Percentiles rank a stretch among this genome's conserved stretches.
Conservation (phyloP, 2,797 vertebrate genomes). For the Euthynnus affinis region DNA sequence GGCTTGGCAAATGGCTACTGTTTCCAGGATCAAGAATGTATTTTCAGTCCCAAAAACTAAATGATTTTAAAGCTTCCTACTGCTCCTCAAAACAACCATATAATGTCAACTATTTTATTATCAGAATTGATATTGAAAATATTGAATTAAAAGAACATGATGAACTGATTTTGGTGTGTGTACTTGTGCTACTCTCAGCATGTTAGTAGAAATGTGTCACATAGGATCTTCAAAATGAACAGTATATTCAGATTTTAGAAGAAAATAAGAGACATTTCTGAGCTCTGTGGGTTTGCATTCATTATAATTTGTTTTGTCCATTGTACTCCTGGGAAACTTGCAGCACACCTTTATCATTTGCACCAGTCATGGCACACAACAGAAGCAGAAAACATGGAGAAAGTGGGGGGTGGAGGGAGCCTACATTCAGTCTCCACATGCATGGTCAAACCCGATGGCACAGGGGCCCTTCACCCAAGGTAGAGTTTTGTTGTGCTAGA, state of each 20-base stretch:
- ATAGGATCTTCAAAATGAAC: neutral
- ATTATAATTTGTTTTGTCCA: neutral
- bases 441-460: conserved; percentile 30
- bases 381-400: conserved; percentile 31
- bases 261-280: neutral
- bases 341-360: conserved; percentile 15
- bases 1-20: too few relatives aligned
- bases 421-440: conserved; percentile 37
- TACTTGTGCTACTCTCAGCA: neutral
- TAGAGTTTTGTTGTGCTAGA: conserved; percentile 58
- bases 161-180: neutral
- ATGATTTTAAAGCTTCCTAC: neutral
- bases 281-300: neutral
- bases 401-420: conserved; percentile 8
- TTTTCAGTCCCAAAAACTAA: neutral
- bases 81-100: neutral
- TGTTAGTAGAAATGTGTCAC: neutral
- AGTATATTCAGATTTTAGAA: neutral
- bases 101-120: neutral
- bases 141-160: neutral
- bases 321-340: neutral
- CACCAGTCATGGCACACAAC: conserved; percentile 26
- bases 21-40: too few relatives aligned
- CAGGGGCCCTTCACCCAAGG: conserved; percentile 48
- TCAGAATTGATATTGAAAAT: neutral